Conservation (phyloP, 2,797 vertebrate genomes). For the Megaceryle alcyon region DNA sequence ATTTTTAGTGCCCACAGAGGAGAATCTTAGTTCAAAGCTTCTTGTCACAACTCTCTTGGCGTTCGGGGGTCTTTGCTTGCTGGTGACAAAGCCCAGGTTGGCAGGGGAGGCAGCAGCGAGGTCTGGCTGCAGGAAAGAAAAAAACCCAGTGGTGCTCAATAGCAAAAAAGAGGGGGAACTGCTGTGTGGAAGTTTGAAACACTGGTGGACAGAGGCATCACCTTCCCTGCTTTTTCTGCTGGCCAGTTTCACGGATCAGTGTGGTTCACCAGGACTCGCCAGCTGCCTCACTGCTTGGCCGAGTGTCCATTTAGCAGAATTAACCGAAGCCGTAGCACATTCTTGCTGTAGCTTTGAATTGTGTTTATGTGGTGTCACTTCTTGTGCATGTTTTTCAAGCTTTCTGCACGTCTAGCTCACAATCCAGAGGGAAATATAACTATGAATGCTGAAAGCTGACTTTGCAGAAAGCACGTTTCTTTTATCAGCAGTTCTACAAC, state of each 20-base stretch:
- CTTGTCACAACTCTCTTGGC: background rate
- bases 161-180: background rate
- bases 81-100: background rate
- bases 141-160: accelerated
- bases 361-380: background rate
- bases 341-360: background rate
- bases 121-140: background rate
- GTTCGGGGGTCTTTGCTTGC: background rate
- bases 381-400: background rate
- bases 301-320: background rate
- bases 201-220: background rate
- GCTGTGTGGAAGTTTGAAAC: background rate
- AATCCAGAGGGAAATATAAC: background rate
- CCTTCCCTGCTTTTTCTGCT: background rate
- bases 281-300: background rate
- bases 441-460: constrained; percentile 2
- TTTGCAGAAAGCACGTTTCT: background rate
- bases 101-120: background rate
- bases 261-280: accelerated
- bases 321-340: accelerated
- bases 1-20: background rate
- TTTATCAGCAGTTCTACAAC: background rate
- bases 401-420: background rate
- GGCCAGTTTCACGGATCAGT: accelerated
- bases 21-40: background rate